These are phyloP conservation scores for Globia sparganii DNA, from an alignment of 2,888 invertebrate genomes.

Conservation along the genomic window DNA sequence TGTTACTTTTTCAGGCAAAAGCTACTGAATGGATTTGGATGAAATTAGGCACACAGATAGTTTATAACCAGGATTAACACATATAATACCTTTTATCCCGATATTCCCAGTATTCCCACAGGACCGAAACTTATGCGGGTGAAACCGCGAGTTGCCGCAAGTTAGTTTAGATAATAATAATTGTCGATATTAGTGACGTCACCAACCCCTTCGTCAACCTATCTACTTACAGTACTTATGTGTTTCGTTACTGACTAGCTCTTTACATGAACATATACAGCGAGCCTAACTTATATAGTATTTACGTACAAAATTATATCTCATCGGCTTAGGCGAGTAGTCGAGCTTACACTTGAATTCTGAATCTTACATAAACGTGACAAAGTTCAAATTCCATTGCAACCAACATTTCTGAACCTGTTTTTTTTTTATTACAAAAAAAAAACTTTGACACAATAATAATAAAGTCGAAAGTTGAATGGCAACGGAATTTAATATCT, in stretches of 20 bases:
- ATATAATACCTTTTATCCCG: no score
- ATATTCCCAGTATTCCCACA: no score
- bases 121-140: no score
- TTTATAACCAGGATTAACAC: no score
- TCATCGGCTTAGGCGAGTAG: constrained; percentile 36
- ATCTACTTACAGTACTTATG: constrained; percentile 47
- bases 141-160: no score
- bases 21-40: no score
- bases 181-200: constrained; percentile 21
- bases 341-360: constrained; percentile 16
- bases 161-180: neutral
- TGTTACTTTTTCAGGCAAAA: no score
- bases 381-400: neutral
- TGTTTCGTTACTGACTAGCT: constrained; percentile 71
- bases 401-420: fast-evolving
- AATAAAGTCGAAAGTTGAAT: neutral
- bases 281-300: constrained; percentile 27
- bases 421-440: neutral
- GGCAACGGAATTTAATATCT: neutral
- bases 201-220: neutral
- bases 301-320: constrained; percentile 39
- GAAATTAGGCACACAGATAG: no score
- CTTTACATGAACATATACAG: constrained; percentile 65
- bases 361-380: neutral
- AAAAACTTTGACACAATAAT: neutral